Conservation (phyloP, 2,888 invertebrate genomes). For the Philaethria dido region DNA sequence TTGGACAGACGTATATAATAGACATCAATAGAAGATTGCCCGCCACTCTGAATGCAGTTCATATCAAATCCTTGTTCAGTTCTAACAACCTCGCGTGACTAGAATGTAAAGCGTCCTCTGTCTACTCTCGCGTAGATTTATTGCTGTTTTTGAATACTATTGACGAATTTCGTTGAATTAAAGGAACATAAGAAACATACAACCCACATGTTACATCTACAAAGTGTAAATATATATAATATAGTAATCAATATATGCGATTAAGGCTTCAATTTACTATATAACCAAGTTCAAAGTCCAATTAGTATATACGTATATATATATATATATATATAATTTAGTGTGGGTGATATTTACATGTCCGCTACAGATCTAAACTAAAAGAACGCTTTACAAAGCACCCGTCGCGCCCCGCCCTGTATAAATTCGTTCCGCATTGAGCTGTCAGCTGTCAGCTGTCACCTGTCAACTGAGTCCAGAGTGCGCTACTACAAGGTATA, state of each 20-base stretch:
- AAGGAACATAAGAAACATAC: background rate
- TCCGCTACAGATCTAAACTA: background rate
- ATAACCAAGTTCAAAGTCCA: slow-evolving; percentile 3
- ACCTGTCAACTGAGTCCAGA: slow-evolving; percentile 53
- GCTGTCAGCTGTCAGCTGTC: slow-evolving; percentile 48
- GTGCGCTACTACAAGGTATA: slow-evolving; percentile 46
- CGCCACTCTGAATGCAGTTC: slow-evolving; percentile 58
- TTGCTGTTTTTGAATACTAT: background rate
- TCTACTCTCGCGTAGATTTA: background rate
- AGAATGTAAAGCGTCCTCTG: slow-evolving; percentile 47
- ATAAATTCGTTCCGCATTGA: slow-evolving; percentile 46
- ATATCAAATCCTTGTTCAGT: slow-evolving; percentile 45
- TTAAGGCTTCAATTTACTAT: slow-evolving; percentile 3
- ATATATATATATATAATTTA: background rate
- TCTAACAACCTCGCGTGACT: slow-evolving; percentile 46
- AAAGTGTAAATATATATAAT: slow-evolving; percentile 9
- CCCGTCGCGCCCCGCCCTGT: slow-evolving; percentile 45
- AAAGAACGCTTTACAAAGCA: slow-evolving; percentile 45
- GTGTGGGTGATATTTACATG: background rate
- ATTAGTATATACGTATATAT: background rate
- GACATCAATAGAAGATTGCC: slow-evolving; percentile 50
- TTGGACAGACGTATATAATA: slow-evolving; percentile 43
- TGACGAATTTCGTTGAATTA: background rate
- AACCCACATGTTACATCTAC: background rate
- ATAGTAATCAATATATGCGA: background rate